Conservation (phyloP, 1,140 invertebrate genomes). For the Rhyacophila brunnea region DNA sequence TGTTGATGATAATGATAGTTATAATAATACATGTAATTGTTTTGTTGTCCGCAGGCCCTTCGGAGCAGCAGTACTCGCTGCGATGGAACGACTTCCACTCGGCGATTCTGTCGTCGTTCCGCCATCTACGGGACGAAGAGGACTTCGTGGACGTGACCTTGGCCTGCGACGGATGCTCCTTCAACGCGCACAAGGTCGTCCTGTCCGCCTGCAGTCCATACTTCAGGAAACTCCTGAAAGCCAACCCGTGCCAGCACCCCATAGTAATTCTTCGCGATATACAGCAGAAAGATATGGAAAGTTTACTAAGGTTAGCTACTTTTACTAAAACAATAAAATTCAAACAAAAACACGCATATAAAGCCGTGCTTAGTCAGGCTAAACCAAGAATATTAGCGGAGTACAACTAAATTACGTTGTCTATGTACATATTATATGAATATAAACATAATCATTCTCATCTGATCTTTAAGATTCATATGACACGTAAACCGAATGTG, state of each 20-base stretch:
- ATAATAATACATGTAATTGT: neutral
- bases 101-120: constrained; percentile 83
- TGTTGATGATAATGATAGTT: too few species aligned
- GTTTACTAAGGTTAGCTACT: constrained; percentile 67
- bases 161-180: constrained; percentile 84
- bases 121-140: constrained; percentile 79
- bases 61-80: constrained; percentile 87
- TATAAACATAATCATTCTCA: too few species aligned
- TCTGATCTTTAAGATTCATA: too few species aligned
- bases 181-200: constrained; percentile 88
- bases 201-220: constrained; percentile 90
- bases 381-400: too few species aligned
- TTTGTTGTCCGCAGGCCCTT: constrained; percentile 27
- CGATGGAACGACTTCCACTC: constrained; percentile 93
- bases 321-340: too few species aligned
- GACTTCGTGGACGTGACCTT: constrained; percentile 91
- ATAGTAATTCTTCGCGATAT: constrained; percentile 91
- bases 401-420: too few species aligned
- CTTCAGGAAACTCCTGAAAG: constrained; percentile 84
- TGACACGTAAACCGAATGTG: too few species aligned
- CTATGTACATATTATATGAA: too few species aligned
- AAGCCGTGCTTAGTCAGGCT: too few species aligned
- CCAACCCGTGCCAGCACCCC: constrained; percentile 91
- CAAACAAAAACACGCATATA: too few species aligned
- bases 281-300: constrained; percentile 84